Base-by-base conservation (phyloP, 2,797 vertebrate species). In the Argentina silus region DNA sequence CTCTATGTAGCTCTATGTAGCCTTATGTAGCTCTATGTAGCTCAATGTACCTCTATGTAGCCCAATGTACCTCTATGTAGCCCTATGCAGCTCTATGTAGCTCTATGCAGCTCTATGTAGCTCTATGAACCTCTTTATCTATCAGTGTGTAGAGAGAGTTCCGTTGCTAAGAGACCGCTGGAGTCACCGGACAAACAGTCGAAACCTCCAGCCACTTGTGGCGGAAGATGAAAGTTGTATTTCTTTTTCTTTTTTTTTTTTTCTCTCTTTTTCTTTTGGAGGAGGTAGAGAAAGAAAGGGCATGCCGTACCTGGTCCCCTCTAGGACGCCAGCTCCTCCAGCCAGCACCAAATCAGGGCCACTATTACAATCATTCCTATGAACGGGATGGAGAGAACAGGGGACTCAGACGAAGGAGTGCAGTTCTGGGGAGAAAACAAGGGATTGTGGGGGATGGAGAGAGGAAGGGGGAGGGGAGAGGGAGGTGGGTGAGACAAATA, bases 321-420 rank as follows among this genome's bases (percentile, higher is more conserved):
- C 93, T 96, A 96, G 92, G 94, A 94, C 44, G 94, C 93, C 87
- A 95, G 95, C 94, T 97, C 96, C 83, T 95, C 95, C 95, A 95
- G 96, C 94, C 96, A 97, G 94, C 96, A 97, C 96, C 96, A 95
- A 91, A 95, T 93, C 93, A 96, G 93, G 90, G 94, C 94, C 93
- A 95, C 90, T 92, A 96, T 94, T 91, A 96, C 94, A 95, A 96
- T 94, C 94, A 95, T 93, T 93, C 95, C 96, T 95, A 96, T 92
- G 82, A 96, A 92, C 93, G 95, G 94, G 91, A 95, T 90, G 91
- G 95, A 95, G 92, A 96, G 93, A 87, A 94, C 89, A 89, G 95
- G 94, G 88, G 93, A 89, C 83, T 93, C 87, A 85, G 93, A 92
- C 77, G 89, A 85, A 88, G 92, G 91, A 86, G 89, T 81, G 91